Conservation (phyloP, 1,140 invertebrate species). For the Agrypnia vestita region DNA sequence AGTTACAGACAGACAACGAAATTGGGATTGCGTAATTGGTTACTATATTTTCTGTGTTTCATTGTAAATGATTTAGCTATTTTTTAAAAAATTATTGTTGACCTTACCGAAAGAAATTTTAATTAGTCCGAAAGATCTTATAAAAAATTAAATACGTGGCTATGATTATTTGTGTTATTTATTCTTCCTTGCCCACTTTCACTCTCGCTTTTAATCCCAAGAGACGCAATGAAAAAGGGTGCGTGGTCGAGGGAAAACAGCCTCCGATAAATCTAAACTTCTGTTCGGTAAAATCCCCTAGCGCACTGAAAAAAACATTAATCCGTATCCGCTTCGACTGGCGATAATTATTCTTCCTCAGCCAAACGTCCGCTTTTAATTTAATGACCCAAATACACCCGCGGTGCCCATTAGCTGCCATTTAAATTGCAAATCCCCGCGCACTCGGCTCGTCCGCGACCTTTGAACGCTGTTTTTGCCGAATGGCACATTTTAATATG, state of each 20-base stretch:
- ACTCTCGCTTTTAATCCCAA: background rate
- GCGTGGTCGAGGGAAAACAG: background rate
- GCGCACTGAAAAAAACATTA: slow-evolving; percentile 24
- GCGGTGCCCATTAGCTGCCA: slow-evolving; percentile 32
- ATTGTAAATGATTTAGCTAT: too few relatives aligned
- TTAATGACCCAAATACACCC: slow-evolving; percentile 35
- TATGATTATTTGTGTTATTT: too few relatives aligned
- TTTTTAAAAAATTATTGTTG: too few relatives aligned
- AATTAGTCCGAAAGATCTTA: too few relatives aligned
- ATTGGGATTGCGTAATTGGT: too few relatives aligned
- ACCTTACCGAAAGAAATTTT: too few relatives aligned
- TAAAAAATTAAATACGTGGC: too few relatives aligned
- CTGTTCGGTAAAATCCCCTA: background rate
- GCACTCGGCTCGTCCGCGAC: background rate
- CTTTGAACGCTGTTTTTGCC: background rate
- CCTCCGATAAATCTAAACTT: slow-evolving; percentile 14
- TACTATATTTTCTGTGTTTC: too few relatives aligned
- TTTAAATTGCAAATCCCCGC: slow-evolving; percentile 28
- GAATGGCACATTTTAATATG: background rate
- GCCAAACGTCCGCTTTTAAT: slow-evolving; percentile 33
- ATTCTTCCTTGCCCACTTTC: background rate
- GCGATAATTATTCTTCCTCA: slow-evolving; percentile 15
- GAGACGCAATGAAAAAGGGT: background rate
- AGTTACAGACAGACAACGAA: too few relatives aligned
- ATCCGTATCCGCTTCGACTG: background rate